Base-by-base conservation (phyloP, 1,140 invertebrate species). In the Colletes gigas region DNA sequence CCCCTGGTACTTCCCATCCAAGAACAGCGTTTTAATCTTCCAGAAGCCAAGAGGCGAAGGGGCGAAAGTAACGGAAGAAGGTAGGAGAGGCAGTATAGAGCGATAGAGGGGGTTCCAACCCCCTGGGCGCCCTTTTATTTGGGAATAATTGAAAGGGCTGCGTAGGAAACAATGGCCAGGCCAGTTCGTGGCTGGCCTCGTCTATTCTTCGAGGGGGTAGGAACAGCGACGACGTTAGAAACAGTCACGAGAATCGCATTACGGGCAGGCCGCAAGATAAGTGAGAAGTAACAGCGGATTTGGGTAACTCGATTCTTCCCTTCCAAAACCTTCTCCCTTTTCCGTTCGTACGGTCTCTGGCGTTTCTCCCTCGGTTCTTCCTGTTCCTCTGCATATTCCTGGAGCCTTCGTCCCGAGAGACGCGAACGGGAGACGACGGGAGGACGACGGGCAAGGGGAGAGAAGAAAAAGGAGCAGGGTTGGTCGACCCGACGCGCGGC, bases 111-210 rank as follows among this genome's bases (percentile, higher is more conserved):
- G 21, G 62, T 9, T 3, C 80, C 62, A 66, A 72, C 72, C 76
- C 81, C 80, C 77, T 59, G 14, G n/a, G 70, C 39, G 57, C 67
- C 86, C 87, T 89, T 89, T 89, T 89, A 88, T 89, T 87, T 89
- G 69, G 71, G 71, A 83, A 89, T 89, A 89, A 90, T 90, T 89
- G 84, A 81, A 85, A 81, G 82, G 77, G 65, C 78, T 72, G 76
- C 75, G 82, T 41, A 44, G 78, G 82, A 85, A 86, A 88, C 86
- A 88, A 88, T 76, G 81, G 79, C 65, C 76, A 74, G 77, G 81
- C 50, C 73, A 86, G 84, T 77, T 83, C 54, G 83, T 83, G 73
- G 84, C 52, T 30, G 65, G 50, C 66, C 63, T 75, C 19, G 66
- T 47, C 30, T 47, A 30, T 30, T 50, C 59, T 30, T 68, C 10